These are phyloP conservation scores for Pristiophorus japonicus DNA, from an alignment of 2,113 vertebrate genomes.

Conservation along the genomic window DNA sequence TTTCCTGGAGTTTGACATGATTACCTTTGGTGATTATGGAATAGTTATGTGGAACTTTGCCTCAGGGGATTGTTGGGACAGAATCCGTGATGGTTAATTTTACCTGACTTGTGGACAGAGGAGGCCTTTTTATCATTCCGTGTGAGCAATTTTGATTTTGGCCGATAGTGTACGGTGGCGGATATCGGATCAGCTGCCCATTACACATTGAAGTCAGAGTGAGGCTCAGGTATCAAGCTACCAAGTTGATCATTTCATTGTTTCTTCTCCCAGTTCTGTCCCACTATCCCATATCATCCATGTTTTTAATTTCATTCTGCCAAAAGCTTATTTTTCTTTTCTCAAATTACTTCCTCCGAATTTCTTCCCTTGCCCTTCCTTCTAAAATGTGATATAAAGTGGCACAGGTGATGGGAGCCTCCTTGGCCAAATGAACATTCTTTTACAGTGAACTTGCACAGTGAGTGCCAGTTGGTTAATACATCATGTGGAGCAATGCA, in stretches of 20 bases:
- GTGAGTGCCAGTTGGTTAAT: too few species aligned
- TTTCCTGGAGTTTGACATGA: neutral
- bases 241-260: neutral
- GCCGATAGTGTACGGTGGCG: neutral
- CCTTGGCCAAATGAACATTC: too few species aligned
- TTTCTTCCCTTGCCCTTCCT: neutral
- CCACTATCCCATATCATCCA: neutral
- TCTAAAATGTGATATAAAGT: neutral
- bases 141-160: neutral
- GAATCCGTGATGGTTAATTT: neutral
- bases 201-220: neutral
- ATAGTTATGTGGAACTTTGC: neutral
- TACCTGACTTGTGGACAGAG: neutral
- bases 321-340: neutral
- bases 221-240: neutral
- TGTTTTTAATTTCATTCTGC: neutral
- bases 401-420: neutral
- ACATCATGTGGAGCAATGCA: too few species aligned
- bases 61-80: neutral
- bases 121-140: neutral
- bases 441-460: too few species aligned
- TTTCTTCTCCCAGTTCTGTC: neutral
- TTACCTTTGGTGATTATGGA: neutral
- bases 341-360: neutral
- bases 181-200: neutral